phyloP scores from a whole-genome alignment of 2,888 invertebrate species.

The Heliconius ismenius region DNA sequence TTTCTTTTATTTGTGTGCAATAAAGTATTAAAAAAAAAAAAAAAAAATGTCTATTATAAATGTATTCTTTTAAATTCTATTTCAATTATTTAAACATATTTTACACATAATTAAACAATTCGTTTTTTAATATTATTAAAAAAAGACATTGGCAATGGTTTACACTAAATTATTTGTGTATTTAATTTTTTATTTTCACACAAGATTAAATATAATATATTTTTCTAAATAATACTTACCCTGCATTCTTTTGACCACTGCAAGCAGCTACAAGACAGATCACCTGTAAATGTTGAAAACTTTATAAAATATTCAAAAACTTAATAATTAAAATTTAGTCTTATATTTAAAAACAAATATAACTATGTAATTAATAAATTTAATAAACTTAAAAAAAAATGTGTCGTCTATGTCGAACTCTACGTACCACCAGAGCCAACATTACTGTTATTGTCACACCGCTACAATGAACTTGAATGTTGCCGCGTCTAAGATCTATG shows the following conservation, averaged over 20 bases:
- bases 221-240: slow-evolving; percentile 2
- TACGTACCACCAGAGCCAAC: slow-evolving; percentile 71
- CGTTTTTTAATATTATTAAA: background rate
- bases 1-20: too few relatives aligned
- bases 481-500: slow-evolving; percentile 62
- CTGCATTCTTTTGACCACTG: slow-evolving; percentile 56
- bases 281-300: slow-evolving; percentile 54
- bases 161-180: background rate
- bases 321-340: background rate
- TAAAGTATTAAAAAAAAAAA: too few relatives aligned
- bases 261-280: slow-evolving; percentile 63
- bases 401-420: background rate
- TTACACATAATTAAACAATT: background rate
- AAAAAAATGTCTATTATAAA: too few relatives aligned
- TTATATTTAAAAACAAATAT: background rate
- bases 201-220: background rate
- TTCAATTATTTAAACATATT: background rate
- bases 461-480: slow-evolving; percentile 65
- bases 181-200: background rate
- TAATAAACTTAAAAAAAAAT: background rate
- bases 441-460: slow-evolving; percentile 68
- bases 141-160: background rate
- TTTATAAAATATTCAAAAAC: background rate
- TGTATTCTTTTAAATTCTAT: background rate
- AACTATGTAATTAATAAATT: background rate